Base-by-base conservation (phyloP, 2,888 invertebrate genomes). In the Argyra leucocephala region DNA sequence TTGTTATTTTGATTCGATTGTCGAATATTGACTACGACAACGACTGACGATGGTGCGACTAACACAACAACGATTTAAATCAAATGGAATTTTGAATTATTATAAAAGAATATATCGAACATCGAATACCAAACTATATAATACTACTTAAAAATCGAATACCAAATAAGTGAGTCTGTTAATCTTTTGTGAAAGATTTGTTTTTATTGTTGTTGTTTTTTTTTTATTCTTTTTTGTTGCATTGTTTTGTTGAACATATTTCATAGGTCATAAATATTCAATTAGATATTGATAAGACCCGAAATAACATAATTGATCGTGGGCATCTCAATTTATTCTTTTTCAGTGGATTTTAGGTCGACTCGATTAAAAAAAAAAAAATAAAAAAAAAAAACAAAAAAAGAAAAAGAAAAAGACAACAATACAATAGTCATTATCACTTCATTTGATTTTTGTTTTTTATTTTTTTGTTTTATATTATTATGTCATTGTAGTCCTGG, bases 191-290 rank as follows among this genome's bases (percentile, higher is more conserved):
- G 5, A 48, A 48, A 48, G 48, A 48, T 48, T 48, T n/a, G 5
- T 48, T 2, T 48, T 48, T 48, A 18, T 48, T n/a, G 2, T 37
- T 15, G 9, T 37, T 37, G 12, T 37, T 12, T 26, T 26, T 26
- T 37, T 3, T 37, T 37, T 48, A 18, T 18, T 48, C n/a, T 48
- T 18, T 48, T 15, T 48, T 18, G 48, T 48, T 48, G 48, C 48
- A 48, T 48, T 48, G 48, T 48, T 48, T 48, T 48, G 48, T 48
- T 48, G 48, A 48, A 48, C 48, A 48, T 48, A 48, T 48, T 48
- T 48, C 48, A 48, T 48, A 48, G 48, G 48, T 48, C 48, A 48
- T 48, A 48, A 48, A 48, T 48, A 48, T 48, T 48, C 48, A 48
- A 48, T 48, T 48, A 48, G 48, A 48, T 48, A 18, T 48, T 48